Evolutionary conservation across 2,113 vertebrate genomes (phyloP).

Genomic region (Suricata suricatta): DNA sequence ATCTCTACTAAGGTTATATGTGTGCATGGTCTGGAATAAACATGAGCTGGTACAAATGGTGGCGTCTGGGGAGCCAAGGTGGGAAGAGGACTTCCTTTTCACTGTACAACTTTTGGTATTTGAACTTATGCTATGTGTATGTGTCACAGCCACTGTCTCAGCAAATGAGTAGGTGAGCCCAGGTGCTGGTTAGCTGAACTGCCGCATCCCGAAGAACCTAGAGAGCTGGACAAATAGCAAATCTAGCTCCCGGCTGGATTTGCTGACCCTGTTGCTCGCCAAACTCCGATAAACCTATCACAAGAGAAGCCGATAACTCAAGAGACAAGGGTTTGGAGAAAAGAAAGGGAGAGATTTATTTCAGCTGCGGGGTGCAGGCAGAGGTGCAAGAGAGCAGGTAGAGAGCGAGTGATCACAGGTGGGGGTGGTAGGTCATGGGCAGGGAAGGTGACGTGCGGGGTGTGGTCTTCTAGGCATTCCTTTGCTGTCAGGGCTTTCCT

Average conservation of each 20-base stretch:
- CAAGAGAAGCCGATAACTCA: not conserved
- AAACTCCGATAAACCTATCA: not conserved
- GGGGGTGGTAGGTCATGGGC: not conserved
- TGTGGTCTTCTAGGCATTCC: not conserved
- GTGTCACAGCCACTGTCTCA: rapidly evolving
- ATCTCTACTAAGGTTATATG: not conserved
- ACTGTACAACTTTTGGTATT: not conserved
- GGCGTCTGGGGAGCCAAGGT: not conserved
- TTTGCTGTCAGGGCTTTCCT: not conserved
- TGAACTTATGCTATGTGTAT: not conserved
- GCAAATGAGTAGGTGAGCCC: not conserved
- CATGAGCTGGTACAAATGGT: not conserved
- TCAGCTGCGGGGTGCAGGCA: not conserved
- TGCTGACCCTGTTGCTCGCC: not conserved
- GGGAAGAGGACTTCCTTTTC: not conserved
- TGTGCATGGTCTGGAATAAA: not conserved
- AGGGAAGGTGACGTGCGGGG: not conserved
- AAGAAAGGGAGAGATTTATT: not conserved
- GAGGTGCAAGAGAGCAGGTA: not conserved
- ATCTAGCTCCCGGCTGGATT: not conserved
- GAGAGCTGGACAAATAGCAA: not conserved
- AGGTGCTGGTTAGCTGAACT: not conserved
- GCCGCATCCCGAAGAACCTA: not conserved
- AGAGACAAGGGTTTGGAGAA: not conserved
- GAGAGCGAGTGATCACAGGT: not conserved